phyloP scores from a whole-genome alignment of 64 coral and sea anemone genomes.

The Pocillopora damicornis region DNA sequence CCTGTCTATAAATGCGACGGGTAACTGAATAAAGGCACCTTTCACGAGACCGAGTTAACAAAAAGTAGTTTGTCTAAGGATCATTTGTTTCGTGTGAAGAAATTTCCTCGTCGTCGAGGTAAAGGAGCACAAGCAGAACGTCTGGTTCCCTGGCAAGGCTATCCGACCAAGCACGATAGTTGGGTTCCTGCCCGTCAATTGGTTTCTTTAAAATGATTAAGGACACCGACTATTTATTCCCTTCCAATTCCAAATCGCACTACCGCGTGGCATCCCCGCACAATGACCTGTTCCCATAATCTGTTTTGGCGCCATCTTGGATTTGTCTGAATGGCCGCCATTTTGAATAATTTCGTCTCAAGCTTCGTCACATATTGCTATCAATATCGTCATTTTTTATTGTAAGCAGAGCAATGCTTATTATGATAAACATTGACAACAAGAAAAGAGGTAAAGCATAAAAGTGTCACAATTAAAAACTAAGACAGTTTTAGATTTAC shows the following conservation, averaged over 20 bases:
- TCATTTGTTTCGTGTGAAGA: conserved; percentile 20
- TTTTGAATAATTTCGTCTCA: no score
- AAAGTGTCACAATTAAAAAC: no score
- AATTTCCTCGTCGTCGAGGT: conserved; percentile 3
- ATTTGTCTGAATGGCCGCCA: no score
- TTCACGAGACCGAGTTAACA: conserved; percentile 16
- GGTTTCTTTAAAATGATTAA: not conserved
- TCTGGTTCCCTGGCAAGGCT: conserved; percentile 38
- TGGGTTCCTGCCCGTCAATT: conserved; percentile 15
- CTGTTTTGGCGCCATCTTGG: no score
- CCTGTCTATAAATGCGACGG: conserved; percentile 23
- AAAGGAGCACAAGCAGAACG: conserved; percentile 3
- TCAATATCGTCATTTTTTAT: no score
- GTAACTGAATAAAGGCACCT: conserved; percentile 28
- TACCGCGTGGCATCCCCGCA: not conserved
- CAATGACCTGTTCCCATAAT: no score
- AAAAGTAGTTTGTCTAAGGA: conserved; percentile 3
- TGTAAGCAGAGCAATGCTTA: no score
- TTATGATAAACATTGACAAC: no score
- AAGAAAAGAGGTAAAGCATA: no score
- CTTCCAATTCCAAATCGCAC: not conserved
- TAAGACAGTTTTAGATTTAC: no score
- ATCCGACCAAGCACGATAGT: conserved; percentile 10
- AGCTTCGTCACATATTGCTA: no score
- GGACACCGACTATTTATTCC: conserved; percentile 10